These are phyloP conservation scores for Sclerurus mexicanus DNA, from an alignment of 2,113 vertebrate genomes.

Conservation along the genomic window DNA sequence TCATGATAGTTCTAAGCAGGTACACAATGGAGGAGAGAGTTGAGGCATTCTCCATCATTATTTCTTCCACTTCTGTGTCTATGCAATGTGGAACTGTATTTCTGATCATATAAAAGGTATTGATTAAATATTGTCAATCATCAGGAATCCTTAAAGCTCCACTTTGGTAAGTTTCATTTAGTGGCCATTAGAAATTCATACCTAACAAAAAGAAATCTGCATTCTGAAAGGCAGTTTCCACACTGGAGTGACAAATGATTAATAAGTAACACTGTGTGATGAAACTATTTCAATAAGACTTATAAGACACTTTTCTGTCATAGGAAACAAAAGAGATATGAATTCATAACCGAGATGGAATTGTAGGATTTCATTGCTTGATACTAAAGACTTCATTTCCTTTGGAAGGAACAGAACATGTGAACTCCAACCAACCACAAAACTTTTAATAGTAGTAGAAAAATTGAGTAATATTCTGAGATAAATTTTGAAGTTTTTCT, in stretches of 20 bases:
- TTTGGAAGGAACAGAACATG: not conserved
- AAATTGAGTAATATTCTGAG: not conserved
- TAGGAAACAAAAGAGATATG: not conserved
- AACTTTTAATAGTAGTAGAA: not conserved
- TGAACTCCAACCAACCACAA: not conserved
- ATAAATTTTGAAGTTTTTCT: not conserved
- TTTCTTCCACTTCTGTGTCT: not conserved
- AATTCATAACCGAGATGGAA: not conserved
- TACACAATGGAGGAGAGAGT: not conserved
- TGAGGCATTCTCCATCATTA: not conserved
- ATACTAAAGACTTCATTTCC: not conserved
- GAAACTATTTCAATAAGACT: not conserved
- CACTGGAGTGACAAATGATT: not conserved
- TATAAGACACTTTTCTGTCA: not conserved
- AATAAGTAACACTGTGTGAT: not conserved
- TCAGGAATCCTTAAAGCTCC: not conserved
- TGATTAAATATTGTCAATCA: not conserved
- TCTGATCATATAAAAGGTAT: not conserved
- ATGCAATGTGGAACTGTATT: not conserved
- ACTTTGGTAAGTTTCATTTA: not conserved
- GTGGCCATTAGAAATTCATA: not conserved
- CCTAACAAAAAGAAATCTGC: not conserved
- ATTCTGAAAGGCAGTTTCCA: not conserved
- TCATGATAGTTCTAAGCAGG: not conserved
- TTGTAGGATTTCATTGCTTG: not conserved